These are phyloP conservation scores for Conchocele bisecta DNA, from an alignment of 2,888 invertebrate genomes.

Conservation along the genomic window DNA sequence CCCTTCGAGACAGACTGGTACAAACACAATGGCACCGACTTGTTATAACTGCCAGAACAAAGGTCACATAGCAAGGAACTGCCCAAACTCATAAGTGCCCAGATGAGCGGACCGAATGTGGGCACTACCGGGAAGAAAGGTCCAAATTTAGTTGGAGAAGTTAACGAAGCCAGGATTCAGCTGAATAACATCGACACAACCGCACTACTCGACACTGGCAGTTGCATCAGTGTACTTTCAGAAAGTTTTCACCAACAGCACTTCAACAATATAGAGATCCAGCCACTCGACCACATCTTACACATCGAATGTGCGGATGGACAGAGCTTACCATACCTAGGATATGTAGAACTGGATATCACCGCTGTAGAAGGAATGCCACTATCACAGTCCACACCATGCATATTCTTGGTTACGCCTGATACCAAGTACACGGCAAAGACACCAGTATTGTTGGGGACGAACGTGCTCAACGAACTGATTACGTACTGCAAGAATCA, in stretches of 20 bases:
- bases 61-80: constrained; percentile 19
- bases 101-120: background rate
- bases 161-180: constrained; percentile 10
- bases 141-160: constrained; percentile 10
- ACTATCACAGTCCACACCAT: background rate
- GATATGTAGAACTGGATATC: constrained; percentile 17
- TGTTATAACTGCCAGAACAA: background rate
- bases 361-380: background rate
- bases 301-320: constrained; percentile 45
- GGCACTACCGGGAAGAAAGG: constrained; percentile 9
- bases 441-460: constrained; percentile 20
- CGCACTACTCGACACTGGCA: constrained; percentile 34
- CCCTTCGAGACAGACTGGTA: background rate
- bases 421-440: constrained; percentile 15
- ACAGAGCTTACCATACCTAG: constrained; percentile 16
- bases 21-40: background rate
- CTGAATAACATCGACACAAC: constrained; percentile 1
- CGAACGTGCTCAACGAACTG: constrained; percentile 4
- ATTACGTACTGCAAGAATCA: background rate
- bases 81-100: constrained; percentile 32
- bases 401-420: constrained; percentile 11
- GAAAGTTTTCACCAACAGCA: constrained; percentile 11
- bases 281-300: constrained; percentile 13
- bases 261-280: background rate
- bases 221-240: constrained; percentile 7